Conservation (phyloP, 2,888 invertebrate species). For the Drosophila ustulata region DNA sequence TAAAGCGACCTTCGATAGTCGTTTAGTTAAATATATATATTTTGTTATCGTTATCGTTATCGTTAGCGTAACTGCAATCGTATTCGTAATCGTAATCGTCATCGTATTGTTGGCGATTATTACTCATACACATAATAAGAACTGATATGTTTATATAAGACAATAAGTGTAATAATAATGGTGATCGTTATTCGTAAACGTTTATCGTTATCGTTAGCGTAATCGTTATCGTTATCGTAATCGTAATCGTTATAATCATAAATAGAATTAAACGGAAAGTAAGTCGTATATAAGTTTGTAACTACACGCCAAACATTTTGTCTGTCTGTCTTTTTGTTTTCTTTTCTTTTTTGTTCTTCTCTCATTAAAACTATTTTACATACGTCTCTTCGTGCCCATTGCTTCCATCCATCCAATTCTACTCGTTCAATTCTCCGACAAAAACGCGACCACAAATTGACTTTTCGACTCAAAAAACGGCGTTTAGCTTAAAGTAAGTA, state of each 20-base stretch:
- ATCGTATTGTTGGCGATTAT: conserved; percentile 47
- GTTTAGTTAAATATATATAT: conserved; percentile 18
- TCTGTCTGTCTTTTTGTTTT: conserved; percentile 35
- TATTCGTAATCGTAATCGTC: conserved; percentile 50
- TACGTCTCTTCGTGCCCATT: conserved; percentile 18
- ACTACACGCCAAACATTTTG: conserved; percentile 50
- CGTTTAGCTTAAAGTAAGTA: conserved; percentile 67
- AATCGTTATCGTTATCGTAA: conserved; percentile 17
- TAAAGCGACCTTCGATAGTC: conserved; percentile 31
- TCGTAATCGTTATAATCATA: conserved; percentile 29
- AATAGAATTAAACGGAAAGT: conserved; percentile 59
- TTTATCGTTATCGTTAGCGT: conserved; percentile 9
- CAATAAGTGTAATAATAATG: conserved; percentile 58
- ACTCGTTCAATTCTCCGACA: conserved; percentile 24
- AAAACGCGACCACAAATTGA: conserved; percentile 71
- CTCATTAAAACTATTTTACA: conserved; percentile 59
- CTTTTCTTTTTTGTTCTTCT: conserved; percentile 25
- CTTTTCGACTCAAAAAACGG: conserved; percentile 65
- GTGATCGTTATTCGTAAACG: conserved; percentile 17
- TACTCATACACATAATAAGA: conserved; percentile 74
- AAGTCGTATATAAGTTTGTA: conserved; percentile 64
- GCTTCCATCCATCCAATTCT: conserved; percentile 1
- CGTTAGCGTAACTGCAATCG: conserved; percentile 27
- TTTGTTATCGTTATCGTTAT: conserved; percentile 31
- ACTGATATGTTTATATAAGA: conserved; percentile 81